These are phyloP conservation scores for Hemichromis elongatus DNA, from an alignment of 2,113 vertebrate species.

Conservation along the genomic window DNA sequence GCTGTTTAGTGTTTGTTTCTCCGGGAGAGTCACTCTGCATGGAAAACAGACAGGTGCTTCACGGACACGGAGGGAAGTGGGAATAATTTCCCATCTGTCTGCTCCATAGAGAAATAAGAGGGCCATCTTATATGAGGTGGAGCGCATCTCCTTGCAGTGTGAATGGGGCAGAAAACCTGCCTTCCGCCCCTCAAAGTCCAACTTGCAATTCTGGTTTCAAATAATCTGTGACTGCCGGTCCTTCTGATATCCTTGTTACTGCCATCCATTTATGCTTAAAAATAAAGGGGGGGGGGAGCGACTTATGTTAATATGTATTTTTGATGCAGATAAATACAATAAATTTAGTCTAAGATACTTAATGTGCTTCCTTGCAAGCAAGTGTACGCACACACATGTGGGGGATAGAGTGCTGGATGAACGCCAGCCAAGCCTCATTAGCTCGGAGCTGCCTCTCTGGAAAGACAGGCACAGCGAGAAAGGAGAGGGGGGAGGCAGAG, in stretches of 20 bases:
- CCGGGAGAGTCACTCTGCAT: constrained; percentile 25
- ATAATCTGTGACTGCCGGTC: constrained; percentile 29
- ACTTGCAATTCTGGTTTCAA: constrained; percentile 44
- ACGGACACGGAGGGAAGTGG: constrained; percentile 40
- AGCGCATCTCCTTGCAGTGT: constrained; percentile 47
- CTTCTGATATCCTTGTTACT: neutral
- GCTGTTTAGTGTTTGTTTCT: constrained; percentile 61
- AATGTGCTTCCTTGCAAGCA: neutral
- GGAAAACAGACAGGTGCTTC: constrained; percentile 68
- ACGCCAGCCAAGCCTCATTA: constrained; percentile 73
- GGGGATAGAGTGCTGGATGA: constrained; percentile 64
- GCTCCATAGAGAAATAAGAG: constrained; percentile 44
- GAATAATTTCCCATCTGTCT: constrained; percentile 70
- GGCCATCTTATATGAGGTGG: constrained; percentile 52
- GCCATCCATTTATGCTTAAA: neutral
- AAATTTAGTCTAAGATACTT: constrained; percentile 1
- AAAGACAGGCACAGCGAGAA: constrained; percentile 60
- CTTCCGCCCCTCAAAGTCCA: constrained; percentile 50
- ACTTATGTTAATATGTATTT: constrained; percentile 15
- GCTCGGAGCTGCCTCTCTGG: constrained; percentile 64
- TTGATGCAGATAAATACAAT: constrained; percentile 27
- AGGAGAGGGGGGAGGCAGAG: constrained; percentile 11
- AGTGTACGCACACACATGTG: neutral
- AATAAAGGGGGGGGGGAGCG: neutral
- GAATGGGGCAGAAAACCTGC: constrained; percentile 64